These are phyloP conservation scores for Papilio dardanus DNA, from an alignment of 1,140 invertebrate species.

Conservation along the genomic window DNA sequence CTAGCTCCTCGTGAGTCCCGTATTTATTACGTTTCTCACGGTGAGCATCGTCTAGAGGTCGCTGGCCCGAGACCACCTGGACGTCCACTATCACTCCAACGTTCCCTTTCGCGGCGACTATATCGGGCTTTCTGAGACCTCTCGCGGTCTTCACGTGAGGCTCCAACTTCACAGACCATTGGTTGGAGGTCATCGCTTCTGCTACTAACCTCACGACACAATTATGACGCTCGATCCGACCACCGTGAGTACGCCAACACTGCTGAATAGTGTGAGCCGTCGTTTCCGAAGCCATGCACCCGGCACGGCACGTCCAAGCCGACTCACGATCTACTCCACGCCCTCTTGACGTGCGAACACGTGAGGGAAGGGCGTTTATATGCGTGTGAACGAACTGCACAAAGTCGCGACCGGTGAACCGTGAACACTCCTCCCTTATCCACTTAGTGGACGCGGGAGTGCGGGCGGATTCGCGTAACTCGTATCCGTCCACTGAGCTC, in stretches of 20 bases:
- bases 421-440: slow-evolving; percentile 40
- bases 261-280: slow-evolving; percentile 63
- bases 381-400: slow-evolving; percentile 50
- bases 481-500: slow-evolving; percentile 46
- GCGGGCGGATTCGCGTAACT: slow-evolving; percentile 44
- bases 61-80: slow-evolving; percentile 44
- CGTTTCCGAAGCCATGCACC: slow-evolving; percentile 61
- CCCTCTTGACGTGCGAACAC: slow-evolving; percentile 48
- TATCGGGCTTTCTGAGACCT: slow-evolving; percentile 41
- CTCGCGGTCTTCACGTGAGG: slow-evolving; percentile 38
- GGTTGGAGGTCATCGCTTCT: slow-evolving; percentile 28
- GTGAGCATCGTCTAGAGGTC: slow-evolving; percentile 41
- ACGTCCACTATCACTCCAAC: slow-evolving; percentile 35
- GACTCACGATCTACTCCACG: slow-evolving; percentile 37
- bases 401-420: slow-evolving; percentile 50
- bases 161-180: slow-evolving; percentile 39
- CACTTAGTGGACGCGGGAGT: slow-evolving; percentile 45
- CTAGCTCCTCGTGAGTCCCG: slow-evolving; percentile 39
- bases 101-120: slow-evolving; percentile 41
- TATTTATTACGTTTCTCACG: slow-evolving; percentile 42
- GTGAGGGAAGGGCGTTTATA: slow-evolving; percentile 53
- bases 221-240: slow-evolving; percentile 59
- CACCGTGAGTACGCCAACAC: slow-evolving; percentile 64
- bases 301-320: slow-evolving; percentile 56
- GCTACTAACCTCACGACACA: slow-evolving; percentile 31